Evolutionary conservation across 2,888 invertebrate species (phyloP).

Genomic region (Drosophila paracracens): DNA sequence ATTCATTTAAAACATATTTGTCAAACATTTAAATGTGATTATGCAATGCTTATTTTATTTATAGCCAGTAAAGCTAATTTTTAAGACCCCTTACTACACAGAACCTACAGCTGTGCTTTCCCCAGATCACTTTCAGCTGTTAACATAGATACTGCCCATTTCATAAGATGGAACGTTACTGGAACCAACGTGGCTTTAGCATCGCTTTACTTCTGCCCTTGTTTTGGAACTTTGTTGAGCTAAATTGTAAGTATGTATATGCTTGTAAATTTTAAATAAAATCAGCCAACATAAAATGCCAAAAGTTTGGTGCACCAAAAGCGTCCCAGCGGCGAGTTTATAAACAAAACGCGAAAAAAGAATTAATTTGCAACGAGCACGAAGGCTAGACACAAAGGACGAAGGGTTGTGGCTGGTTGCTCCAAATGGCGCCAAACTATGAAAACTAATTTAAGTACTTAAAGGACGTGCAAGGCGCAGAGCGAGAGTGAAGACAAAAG

Average conservation of each 20-base stretch:
- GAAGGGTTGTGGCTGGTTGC: slow-evolving; percentile 7
- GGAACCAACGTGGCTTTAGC: neutral
- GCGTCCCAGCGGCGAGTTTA: slow-evolving; percentile 65
- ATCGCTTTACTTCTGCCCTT: neutral
- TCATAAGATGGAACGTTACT: neutral
- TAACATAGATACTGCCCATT: neutral
- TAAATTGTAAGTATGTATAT: slow-evolving; percentile 47
- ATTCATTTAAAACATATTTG: neutral
- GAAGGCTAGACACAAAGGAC: neutral
- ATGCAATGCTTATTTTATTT: neutral
- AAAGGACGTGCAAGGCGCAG: slow-evolving; percentile 35
- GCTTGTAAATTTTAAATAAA: slow-evolving; percentile 66
- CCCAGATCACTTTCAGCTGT: neutral
- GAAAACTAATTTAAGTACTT: slow-evolving; percentile 77
- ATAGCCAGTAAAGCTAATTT: neutral
- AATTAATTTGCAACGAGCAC: slow-evolving; percentile 68
- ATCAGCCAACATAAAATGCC: slow-evolving; percentile 56
- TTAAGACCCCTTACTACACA: neutral
- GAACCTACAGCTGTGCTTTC: neutral
- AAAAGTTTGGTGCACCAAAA: slow-evolving; percentile 60
- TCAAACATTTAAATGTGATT: neutral
- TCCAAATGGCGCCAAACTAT: slow-evolving; percentile 65
- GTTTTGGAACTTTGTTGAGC: slow-evolving; percentile 18
- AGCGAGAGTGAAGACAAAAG: slow-evolving; percentile 30
- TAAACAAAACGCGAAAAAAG: slow-evolving; percentile 49